phyloP scores from a whole-genome alignment of 1,140 invertebrate species.

The Epicauta chinensis region DNA sequence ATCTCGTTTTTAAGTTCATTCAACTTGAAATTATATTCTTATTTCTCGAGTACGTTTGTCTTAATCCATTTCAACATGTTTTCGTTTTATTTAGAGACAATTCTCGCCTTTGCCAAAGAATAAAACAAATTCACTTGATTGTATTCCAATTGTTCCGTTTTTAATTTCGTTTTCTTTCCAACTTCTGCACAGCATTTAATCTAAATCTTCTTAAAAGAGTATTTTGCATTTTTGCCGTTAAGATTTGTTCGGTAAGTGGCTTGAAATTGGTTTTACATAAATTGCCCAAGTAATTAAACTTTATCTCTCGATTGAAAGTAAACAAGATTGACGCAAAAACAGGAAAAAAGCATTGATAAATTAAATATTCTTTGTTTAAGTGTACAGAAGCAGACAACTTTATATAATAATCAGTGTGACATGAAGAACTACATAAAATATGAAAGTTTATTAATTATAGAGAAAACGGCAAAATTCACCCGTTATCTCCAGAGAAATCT shows the following conservation, averaged over 20 bases:
- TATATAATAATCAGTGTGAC: no score
- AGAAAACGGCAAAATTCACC: constrained; percentile 1
- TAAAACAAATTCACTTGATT: constrained; percentile 14
- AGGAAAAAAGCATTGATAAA: no score
- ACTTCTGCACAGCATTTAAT: constrained; percentile 2
- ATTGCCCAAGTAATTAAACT: not conserved
- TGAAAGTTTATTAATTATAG: constrained; percentile 10
- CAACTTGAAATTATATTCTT: constrained; percentile 10
- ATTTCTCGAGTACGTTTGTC: constrained; percentile 14
- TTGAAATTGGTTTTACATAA: constrained; percentile 7
- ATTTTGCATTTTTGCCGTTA: constrained; percentile 7
- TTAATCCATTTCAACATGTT: constrained; percentile 17
- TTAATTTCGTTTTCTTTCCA: not conserved
- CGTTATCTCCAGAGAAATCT: constrained; percentile 11
- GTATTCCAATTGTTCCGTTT: constrained; percentile 17
- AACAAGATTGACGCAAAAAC: no score
- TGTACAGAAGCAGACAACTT: no score
- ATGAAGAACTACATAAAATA: no score
- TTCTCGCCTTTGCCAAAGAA: constrained; percentile 9
- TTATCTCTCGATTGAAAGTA: no score
- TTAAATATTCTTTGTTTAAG: no score
- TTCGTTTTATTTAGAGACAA: constrained; percentile 12
- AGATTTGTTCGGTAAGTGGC: not conserved
- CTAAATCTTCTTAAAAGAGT: not conserved
- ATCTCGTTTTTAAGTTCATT: no score